These are phyloP conservation scores for Calephelis virginiensis DNA, from an alignment of 1,140 invertebrate species.

Conservation along the genomic window DNA sequence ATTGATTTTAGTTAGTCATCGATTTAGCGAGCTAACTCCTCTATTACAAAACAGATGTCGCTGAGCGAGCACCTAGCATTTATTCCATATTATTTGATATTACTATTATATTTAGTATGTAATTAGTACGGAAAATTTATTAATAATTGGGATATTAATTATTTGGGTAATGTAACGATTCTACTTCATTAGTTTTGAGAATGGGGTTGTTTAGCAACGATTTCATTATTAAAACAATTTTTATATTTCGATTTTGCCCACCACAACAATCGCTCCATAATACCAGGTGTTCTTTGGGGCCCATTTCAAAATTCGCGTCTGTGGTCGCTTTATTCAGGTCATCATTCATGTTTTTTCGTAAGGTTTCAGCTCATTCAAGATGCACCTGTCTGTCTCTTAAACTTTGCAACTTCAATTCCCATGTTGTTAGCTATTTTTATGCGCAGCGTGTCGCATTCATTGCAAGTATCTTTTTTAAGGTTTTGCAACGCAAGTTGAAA, in stretches of 20 bases:
- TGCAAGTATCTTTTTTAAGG: slow-evolving; percentile 36
- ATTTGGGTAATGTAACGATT: too few species aligned
- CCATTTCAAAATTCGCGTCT: slow-evolving; percentile 21
- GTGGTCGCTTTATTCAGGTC: slow-evolving; percentile 23
- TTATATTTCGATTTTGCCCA: slow-evolving; percentile 59
- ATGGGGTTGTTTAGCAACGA: background rate
- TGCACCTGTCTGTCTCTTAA: slow-evolving; percentile 9
- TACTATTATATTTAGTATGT: too few species aligned
- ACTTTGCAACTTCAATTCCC: too few species aligned
- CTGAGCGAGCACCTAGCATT: too few species aligned
- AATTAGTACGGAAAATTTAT: too few species aligned
- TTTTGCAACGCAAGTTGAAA: slow-evolving; percentile 26
- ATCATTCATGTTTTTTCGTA: slow-evolving; percentile 24
- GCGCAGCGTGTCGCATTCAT: slow-evolving; percentile 24
- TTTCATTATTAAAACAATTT: slow-evolving; percentile 50
- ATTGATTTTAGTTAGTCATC: too few species aligned
- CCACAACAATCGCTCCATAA: slow-evolving; percentile 61
- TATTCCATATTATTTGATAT: too few species aligned
- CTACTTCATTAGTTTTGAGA: too few species aligned
- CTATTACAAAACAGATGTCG: too few species aligned
- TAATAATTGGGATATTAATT: too few species aligned
- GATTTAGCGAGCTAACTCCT: too few species aligned
- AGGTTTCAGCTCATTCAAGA: slow-evolving; percentile 12
- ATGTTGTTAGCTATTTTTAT: too few species aligned
- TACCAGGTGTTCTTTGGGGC: slow-evolving; percentile 33